A percentile compares a stretch with the other conserved stretches of the same genome.
These are phyloP conservation scores for Palloptera scutellata DNA, from an alignment of 2,888 invertebrate species.

Conservation along the genomic window DNA sequence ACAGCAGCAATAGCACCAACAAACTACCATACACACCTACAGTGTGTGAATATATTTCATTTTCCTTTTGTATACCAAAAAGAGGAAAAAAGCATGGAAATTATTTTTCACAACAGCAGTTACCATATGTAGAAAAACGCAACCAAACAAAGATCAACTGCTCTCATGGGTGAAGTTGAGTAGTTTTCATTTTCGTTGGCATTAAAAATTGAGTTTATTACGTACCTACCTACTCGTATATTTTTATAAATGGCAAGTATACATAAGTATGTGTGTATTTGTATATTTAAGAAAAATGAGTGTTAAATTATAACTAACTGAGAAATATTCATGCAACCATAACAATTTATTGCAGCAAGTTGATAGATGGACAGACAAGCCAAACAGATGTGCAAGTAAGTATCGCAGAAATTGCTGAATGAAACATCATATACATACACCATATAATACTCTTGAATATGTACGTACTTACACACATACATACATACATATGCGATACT, in stretches of 20 bases:
- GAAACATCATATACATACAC: too few species aligned
- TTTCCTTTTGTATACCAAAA: too few species aligned
- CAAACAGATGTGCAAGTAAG: background rate
- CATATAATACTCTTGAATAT: too few species aligned
- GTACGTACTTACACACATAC: too few species aligned
- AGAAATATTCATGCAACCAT: background rate
- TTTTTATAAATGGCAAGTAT: background rate
- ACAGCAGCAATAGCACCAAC: background rate
- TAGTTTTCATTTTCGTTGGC: background rate
- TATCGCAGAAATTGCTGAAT: too few species aligned
- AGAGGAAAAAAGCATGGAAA: too few species aligned
- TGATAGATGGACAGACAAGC: background rate
- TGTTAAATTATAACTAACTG: background rate
- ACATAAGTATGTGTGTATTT: background rate
- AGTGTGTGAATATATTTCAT: background rate
- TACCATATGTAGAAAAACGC: too few species aligned
- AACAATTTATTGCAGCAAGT: background rate
- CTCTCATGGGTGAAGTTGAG: background rate
- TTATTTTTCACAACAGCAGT: too few species aligned
- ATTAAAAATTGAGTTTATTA: too few species aligned
- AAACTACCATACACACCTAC: background rate
- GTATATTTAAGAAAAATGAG: background rate
- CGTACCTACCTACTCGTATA: too few species aligned
- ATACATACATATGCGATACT: background rate
- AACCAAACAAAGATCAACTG: background rate